Percentiles rank a stretch among this genome's conserved stretches.
Evolutionary conservation across 1,140 invertebrate species (phyloP).

Genomic region (Drosophila nigromelanica): DNA sequence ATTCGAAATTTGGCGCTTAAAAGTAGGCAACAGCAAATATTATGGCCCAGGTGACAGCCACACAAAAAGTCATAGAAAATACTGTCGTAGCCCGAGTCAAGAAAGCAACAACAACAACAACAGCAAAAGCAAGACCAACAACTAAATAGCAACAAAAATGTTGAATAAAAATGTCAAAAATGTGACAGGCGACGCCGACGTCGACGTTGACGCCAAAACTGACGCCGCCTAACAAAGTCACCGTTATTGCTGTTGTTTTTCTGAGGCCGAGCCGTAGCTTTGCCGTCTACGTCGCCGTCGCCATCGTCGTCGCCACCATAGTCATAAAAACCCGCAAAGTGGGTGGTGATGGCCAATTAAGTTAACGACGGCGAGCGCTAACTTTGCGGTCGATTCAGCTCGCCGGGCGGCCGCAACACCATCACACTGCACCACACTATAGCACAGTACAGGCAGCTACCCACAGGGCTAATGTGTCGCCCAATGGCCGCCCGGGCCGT

Average conservation of each 20-base stretch:
- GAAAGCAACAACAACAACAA: constrained; percentile 5
- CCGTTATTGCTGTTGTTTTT: constrained; percentile 54
- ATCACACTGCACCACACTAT: background rate
- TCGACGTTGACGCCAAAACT: constrained; percentile 21
- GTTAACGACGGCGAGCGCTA: constrained; percentile 74
- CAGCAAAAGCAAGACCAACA: no score
- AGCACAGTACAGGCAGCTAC: constrained; percentile 7
- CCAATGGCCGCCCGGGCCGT: constrained; percentile 38
- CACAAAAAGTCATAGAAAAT: constrained; percentile 55
- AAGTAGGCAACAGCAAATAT: constrained; percentile 70
- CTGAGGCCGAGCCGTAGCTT: constrained; percentile 36
- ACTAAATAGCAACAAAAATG: constrained; percentile 71
- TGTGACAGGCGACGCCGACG: constrained; percentile 66
- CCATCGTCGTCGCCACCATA: constrained; percentile 29
- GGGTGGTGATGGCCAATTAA: constrained; percentile 82
- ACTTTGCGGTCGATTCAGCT: constrained; percentile 71
- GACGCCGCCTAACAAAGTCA: constrained; percentile 48
- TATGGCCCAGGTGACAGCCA: constrained; percentile 70
- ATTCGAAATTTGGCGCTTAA: constrained; percentile 48
- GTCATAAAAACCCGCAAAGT: constrained; percentile 81
- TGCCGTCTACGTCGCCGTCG: constrained; percentile 13
- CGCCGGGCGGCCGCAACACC: constrained; percentile 38
- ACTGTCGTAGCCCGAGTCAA: constrained; percentile 38
- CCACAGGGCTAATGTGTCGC: constrained; percentile 55
- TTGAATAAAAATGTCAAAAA: constrained; percentile 81